Evolutionary conservation across 2,797 vertebrate genomes (phyloP).

Genomic region (Corythornis leucogaster): DNA sequence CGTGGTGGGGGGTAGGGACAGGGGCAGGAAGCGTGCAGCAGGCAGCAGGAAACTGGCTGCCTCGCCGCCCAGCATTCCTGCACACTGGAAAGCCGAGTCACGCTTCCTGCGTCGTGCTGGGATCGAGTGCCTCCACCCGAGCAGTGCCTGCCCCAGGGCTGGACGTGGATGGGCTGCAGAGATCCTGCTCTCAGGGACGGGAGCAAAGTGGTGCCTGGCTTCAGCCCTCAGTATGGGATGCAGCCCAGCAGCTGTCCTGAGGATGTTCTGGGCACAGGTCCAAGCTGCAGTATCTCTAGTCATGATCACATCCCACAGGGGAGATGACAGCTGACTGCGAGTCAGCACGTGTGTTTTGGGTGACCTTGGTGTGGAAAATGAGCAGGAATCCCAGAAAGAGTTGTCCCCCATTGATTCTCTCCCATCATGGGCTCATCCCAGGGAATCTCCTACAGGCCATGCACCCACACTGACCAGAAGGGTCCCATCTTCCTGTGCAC

Average conservation of each 20-base stretch:
- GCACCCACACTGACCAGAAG: fast-evolving
- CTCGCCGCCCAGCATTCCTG: slow-evolving; percentile 55
- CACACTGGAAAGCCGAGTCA: slow-evolving; percentile 70
- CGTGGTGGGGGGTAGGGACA: slow-evolving; percentile 50
- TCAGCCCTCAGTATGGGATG: not conserved
- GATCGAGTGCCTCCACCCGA: slow-evolving; percentile 36
- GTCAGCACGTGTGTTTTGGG: fast-evolving
- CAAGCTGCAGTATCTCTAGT: not conserved
- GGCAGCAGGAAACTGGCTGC: slow-evolving; percentile 78
- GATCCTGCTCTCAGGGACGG: fast-evolving
- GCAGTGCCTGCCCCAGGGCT: not conserved
- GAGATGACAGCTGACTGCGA: not conserved
- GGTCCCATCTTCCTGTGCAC: fast-evolving
- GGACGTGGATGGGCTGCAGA: not conserved
- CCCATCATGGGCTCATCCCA: fast-evolving
- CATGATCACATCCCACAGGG: fast-evolving
- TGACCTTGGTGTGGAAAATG: fast-evolving
- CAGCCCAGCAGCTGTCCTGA: not conserved
- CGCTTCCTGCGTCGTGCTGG: slow-evolving; percentile 74
- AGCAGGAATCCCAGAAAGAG: not conserved
- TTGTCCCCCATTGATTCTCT: not conserved
- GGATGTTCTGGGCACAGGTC: not conserved
- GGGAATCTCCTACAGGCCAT: fast-evolving
- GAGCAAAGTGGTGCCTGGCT: not conserved
- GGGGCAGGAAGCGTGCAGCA: slow-evolving; percentile 79